Conservation (phyloP, 2,888 invertebrate species). For the Latrodectus hesperus region DNA sequence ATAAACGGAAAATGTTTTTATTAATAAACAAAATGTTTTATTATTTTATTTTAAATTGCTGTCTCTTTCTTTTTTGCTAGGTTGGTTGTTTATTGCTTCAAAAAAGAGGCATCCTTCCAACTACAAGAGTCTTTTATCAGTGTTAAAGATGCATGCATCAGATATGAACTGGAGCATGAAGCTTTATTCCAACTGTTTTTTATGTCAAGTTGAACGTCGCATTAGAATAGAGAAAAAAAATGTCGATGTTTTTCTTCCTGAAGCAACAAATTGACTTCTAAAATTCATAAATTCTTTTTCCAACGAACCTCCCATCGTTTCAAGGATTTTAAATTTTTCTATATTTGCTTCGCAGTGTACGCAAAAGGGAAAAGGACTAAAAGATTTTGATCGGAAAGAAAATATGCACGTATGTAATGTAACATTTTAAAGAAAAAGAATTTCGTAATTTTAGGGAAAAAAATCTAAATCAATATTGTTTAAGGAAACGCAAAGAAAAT, state of each 20-base stretch:
- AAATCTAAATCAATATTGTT: conserved; percentile 30
- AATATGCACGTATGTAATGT: neutral
- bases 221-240: conserved; percentile 20
- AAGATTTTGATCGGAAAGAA: neutral
- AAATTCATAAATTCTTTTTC: conserved; percentile 47
- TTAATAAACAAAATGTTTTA: too few species aligned
- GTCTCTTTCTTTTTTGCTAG: too few species aligned
- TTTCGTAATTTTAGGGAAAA: neutral
- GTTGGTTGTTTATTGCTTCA: neutral
- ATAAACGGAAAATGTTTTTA: too few species aligned
- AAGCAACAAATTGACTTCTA: conserved; percentile 34
- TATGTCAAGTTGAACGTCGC: conserved; percentile 10
- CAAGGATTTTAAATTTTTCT: conserved; percentile 11
- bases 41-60: too few species aligned
- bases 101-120: conserved; percentile 24
- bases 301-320: neutral
- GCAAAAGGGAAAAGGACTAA: neutral
- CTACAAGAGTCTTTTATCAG: conserved; percentile 12
- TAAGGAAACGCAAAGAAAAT: conserved; percentile 17
- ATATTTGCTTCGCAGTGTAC: neutral
- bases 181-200: conserved; percentile 19
- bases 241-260: conserved; percentile 1
- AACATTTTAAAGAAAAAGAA: neutral
- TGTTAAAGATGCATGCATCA: conserved; percentile 17
- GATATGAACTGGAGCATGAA: conserved; percentile 31